phyloP scores from a whole-genome alignment of 2,797 vertebrate genomes.

The Hephaestus fuliginosus region DNA sequence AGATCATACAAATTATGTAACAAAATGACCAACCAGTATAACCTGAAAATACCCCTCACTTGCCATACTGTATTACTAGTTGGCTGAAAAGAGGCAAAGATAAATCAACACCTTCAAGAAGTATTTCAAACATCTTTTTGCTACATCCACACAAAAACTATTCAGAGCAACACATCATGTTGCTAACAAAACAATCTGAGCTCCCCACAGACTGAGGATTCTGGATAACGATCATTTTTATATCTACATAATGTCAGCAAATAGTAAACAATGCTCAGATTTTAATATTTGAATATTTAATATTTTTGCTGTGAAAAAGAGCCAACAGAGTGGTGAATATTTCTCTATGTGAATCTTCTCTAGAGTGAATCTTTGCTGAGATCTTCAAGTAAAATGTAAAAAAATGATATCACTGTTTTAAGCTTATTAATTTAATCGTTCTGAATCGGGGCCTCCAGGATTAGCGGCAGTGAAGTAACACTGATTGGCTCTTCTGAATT shows the following conservation, averaged over 20 bases:
- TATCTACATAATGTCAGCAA: no score
- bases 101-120: neutral
- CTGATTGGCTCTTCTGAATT: constrained; percentile 18
- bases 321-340: no score
- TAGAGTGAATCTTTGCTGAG: neutral
- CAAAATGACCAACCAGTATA: neutral
- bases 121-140: neutral
- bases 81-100: neutral
- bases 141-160: neutral
- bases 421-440: constrained; percentile 11
- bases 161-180: neutral
- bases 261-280: no score
- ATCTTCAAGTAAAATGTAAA: neutral
- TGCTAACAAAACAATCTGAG: neutral
- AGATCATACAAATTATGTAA: neutral
- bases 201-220: neutral
- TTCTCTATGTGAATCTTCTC: no score
- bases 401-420: constrained; percentile 8
- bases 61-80: neutral
- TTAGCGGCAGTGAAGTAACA: neutral
- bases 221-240: neutral
- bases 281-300: no score
- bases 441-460: neutral
- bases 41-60: neutral
- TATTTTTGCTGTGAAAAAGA: no score